These are phyloP conservation scores for Lasioglossum lativentre DNA, from an alignment of 2,888 invertebrate genomes.

Conservation along the genomic window DNA sequence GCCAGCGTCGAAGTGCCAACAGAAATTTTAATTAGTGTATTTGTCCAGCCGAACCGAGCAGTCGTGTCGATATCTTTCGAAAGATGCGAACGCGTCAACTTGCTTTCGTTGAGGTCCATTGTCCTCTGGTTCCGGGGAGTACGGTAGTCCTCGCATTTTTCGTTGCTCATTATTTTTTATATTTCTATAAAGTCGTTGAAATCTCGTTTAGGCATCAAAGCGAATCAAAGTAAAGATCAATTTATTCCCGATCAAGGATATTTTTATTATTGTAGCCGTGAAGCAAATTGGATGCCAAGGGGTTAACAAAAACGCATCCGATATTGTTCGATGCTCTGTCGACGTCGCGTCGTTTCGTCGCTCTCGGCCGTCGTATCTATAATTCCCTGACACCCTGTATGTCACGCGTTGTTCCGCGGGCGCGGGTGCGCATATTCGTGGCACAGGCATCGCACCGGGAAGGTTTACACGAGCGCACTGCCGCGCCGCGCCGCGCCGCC, in stretches of 20 bases:
- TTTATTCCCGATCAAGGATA: too few species aligned
- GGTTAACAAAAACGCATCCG: background rate
- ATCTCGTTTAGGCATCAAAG: too few species aligned
- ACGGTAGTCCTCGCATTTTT: background rate
- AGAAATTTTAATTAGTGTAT: background rate
- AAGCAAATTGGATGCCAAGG: too few species aligned
- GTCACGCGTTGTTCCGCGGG: background rate
- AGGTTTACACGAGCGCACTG: constrained; percentile 51
- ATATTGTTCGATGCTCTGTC: background rate
- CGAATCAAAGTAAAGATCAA: too few species aligned
- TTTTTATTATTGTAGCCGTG: too few species aligned
- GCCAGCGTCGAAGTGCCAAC: background rate
- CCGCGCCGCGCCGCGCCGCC: too few species aligned
- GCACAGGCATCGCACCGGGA: constrained; percentile 50
- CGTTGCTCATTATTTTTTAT: too few species aligned
- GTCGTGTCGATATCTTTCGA: background rate
- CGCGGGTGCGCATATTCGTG: constrained; percentile 49
- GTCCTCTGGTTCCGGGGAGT: background rate
- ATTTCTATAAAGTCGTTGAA: too few species aligned
- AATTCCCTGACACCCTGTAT: constrained; percentile 16
- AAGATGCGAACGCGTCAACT: background rate
- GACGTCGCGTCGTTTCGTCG: too few species aligned
- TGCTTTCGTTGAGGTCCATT: background rate
- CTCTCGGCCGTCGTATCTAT: background rate
- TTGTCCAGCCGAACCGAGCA: background rate